These are phyloP conservation scores for Aporophyla nigra DNA, from an alignment of 2,888 invertebrate species.

Conservation along the genomic window DNA sequence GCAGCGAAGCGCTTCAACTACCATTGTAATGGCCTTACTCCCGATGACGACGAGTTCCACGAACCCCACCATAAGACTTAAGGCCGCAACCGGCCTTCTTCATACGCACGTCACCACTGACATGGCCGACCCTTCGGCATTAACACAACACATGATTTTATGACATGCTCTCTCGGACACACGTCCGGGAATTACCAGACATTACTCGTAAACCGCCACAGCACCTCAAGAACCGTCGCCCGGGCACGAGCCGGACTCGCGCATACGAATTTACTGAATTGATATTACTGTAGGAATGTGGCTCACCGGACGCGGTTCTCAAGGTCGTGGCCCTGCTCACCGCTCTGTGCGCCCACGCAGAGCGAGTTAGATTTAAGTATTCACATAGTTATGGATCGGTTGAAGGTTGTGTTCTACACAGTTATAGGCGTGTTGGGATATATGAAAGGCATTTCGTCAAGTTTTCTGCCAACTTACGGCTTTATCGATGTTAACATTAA, in stretches of 20 bases:
- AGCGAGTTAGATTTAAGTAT: constrained; percentile 18
- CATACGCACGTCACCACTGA: constrained; percentile 6
- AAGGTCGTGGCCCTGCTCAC: constrained; percentile 22
- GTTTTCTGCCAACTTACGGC: constrained; percentile 24
- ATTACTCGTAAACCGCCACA: constrained; percentile 10
- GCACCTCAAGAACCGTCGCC: constrained; percentile 17
- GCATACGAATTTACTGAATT: constrained; percentile 72
- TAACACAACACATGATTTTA: constrained; percentile 11
- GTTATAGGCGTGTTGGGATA: constrained; percentile 14
- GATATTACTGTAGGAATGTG: constrained; percentile 53
- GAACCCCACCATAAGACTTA: constrained; percentile 60
- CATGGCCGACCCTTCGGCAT: constrained; percentile 15
- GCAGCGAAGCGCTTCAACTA: neutral
- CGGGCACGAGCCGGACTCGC: constrained; percentile 20
- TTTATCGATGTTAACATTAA: constrained; percentile 15
- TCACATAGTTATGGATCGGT: constrained; percentile 26
- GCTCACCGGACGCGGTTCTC: constrained; percentile 20
- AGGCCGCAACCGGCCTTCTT: constrained; percentile 18
- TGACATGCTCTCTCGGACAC: constrained; percentile 12
- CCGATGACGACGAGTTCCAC: constrained; percentile 2
- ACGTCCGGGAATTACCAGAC: constrained; percentile 9
- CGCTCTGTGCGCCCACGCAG: constrained; percentile 10
- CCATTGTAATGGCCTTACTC: constrained; percentile 20
- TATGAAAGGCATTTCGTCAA: constrained; percentile 12
- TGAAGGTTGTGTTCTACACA: constrained; percentile 41